Conservation (phyloP, 1,140 invertebrate genomes). For the Drosophila novamexicana region DNA sequence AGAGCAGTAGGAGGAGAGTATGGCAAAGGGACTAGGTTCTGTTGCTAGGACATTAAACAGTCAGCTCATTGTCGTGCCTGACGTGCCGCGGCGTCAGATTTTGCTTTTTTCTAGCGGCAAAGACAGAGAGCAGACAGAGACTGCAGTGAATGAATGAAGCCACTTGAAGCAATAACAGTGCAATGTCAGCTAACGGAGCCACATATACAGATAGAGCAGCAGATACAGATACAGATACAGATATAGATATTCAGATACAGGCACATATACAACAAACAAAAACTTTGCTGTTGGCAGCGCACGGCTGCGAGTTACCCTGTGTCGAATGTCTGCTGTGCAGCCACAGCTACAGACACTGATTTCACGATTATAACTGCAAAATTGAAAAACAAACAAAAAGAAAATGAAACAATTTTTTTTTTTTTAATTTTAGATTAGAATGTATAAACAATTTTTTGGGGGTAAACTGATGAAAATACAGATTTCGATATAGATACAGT, state of each 20-base stretch:
- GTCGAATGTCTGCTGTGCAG: not conserved
- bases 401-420: no score
- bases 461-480: no score
- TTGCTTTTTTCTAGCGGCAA: conserved; percentile 42
- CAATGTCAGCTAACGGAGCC: conserved; percentile 51
- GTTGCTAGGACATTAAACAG: conserved; percentile 69
- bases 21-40: not conserved
- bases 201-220: not conserved
- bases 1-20: not conserved
- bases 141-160: conserved; percentile 64
- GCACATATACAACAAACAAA: not conserved
- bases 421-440: no score
- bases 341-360: not conserved
- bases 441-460: no score
- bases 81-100: conserved; percentile 64
- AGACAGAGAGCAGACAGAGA: conserved; percentile 5
- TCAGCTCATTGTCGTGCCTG: conserved; percentile 75
- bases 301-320: conserved; percentile 2
- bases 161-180: conserved; percentile 76
- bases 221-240: not conserved
- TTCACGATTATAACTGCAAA: no score
- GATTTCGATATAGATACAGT: no score
- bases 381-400: no score
- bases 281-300: not conserved
- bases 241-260: conserved; percentile 11